These are phyloP conservation scores for Delphinapterus leucas DNA, from an alignment of 2,113 vertebrate species.

Conservation along the genomic window DNA sequence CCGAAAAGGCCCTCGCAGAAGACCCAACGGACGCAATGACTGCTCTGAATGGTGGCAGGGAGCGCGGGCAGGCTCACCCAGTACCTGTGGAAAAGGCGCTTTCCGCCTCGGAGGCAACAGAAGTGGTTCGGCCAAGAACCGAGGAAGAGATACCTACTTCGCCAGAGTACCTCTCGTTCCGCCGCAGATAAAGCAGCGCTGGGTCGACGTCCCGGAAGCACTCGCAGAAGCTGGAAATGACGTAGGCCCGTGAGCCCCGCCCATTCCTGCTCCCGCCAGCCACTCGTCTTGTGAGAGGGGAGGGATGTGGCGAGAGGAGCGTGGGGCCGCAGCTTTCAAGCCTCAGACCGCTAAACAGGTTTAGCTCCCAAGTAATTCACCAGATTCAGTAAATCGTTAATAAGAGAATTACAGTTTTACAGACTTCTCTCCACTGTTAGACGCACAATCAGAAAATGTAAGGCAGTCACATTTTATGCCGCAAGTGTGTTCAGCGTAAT, in stretches of 20 bases:
- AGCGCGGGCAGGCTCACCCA: neutral
- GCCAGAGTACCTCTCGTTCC: neutral
- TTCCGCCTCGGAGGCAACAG: neutral
- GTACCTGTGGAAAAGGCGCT: slow-evolving; percentile 46
- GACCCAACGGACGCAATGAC: neutral
- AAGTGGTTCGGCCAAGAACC: neutral
- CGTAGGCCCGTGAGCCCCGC: neutral
- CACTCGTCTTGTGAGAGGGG: neutral
- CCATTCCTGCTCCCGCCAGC: neutral
- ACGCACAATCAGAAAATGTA: neutral
- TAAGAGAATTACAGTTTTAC: neutral
- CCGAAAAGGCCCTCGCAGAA: neutral
- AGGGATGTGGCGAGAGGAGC: too few relatives aligned
- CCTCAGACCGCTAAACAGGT: rapidly evolving
- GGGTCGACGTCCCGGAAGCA: slow-evolving; percentile 57
- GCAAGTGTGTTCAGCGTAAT: neutral
- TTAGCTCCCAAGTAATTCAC: neutral
- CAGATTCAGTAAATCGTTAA: neutral
- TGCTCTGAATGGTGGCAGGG: neutral
- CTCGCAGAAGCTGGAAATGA: slow-evolving; percentile 58
- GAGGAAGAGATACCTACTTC: neutral
- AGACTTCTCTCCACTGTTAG: neutral
- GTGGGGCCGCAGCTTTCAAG: neutral
- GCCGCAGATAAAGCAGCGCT: neutral
- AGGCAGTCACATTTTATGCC: neutral